phyloP scores from a whole-genome alignment of 2,113 vertebrate species.

The Mustela nigripes region DNA sequence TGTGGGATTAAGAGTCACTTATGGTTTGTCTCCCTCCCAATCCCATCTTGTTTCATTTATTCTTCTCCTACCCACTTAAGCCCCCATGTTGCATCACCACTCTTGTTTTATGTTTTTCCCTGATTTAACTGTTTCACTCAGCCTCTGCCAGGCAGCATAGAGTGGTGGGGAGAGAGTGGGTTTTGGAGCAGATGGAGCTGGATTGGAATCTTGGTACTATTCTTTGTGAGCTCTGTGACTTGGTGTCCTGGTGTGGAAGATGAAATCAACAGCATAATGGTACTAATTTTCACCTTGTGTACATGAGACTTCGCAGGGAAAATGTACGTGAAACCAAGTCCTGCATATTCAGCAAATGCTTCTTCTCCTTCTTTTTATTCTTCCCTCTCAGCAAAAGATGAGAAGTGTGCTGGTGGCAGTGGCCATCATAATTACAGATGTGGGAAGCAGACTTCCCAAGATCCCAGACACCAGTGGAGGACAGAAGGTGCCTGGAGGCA shows the following conservation, averaged over 20 bases:
- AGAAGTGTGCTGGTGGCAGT: not conserved
- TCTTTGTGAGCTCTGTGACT: not conserved
- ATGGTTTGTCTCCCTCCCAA: too few species aligned
- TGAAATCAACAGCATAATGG: not conserved
- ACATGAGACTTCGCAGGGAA: not conserved
- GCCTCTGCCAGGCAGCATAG: not conserved
- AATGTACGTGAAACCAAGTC: not conserved
- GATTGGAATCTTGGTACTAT: not conserved
- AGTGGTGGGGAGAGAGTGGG: not conserved
- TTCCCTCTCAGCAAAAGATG: not conserved
- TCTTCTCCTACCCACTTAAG: too few species aligned
- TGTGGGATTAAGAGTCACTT: too few species aligned
- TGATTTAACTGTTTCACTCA: constrained; percentile 33
- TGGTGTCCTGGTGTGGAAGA: constrained; percentile 21
- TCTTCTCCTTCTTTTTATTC: not conserved
- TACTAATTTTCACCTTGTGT: not conserved
- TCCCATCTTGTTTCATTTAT: too few species aligned
- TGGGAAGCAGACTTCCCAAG: not conserved
- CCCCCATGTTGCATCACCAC: too few species aligned
- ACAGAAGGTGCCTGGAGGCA: not conserved
- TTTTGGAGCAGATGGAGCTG: constrained; percentile 6
- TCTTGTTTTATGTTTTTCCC: constrained; percentile 2
- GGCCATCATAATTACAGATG: not conserved
- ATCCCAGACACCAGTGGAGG: not conserved
- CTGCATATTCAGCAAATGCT: not conserved